These are phyloP conservation scores for Shinisaurus crocodilurus DNA, from an alignment of 2,113 vertebrate species.

Conservation along the genomic window DNA sequence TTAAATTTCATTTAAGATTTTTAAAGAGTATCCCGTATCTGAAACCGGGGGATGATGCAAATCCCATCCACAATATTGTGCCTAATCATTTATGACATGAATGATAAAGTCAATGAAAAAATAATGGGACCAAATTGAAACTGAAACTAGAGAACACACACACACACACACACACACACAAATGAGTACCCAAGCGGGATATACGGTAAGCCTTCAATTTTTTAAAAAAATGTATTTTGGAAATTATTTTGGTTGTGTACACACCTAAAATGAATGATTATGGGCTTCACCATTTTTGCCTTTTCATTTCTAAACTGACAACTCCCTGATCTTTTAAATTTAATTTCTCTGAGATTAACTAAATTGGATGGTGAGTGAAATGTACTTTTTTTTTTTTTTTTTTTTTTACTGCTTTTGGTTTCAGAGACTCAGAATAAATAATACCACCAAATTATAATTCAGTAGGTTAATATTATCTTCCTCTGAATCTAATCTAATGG, in stretches of 20 bases:
- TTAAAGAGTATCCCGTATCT: neutral
- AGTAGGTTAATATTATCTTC: conserved; percentile 6
- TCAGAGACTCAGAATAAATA: conserved; percentile 10
- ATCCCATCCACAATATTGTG: neutral
- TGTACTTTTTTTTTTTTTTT: neutral
- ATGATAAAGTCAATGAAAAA: neutral
- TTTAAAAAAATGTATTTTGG: conserved; percentile 6
- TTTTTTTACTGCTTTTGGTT: neutral
- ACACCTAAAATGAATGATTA: conserved; percentile 5
- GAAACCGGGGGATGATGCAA: neutral
- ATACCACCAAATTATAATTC: neutral
- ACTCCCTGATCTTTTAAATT: neutral
- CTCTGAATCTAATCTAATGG: neutral
- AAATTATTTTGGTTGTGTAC: neutral
- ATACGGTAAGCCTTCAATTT: neutral
- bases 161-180: neutral
- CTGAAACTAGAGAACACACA: neutral
- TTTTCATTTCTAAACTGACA: conserved; percentile 8
- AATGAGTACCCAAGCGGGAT: neutral
- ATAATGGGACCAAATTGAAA: conserved; percentile 15
- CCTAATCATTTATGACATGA: neutral
- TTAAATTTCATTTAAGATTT: conserved; percentile 4
- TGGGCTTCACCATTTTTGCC: neutral
- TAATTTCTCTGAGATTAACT: neutral
- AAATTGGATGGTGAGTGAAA: neutral